Conservation (phyloP, 2,113 vertebrate genomes). For the Urocitellus parryii region DNA sequence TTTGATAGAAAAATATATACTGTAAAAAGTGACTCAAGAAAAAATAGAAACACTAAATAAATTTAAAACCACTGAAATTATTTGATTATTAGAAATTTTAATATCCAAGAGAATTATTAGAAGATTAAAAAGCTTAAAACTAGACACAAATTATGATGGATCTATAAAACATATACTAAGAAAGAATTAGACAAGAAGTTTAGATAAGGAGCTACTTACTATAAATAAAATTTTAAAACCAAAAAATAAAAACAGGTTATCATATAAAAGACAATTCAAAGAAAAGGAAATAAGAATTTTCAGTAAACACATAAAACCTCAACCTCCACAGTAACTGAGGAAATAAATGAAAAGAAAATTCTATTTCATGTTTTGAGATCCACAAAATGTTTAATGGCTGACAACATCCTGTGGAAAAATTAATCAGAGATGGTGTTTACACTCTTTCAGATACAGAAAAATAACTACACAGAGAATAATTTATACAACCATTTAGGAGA, state of each 20-base stretch:
- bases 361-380: neutral
- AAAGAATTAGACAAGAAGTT: neutral
- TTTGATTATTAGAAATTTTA: neutral
- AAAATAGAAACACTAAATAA: neutral
- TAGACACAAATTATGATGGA: neutral
- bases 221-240: neutral
- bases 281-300: neutral
- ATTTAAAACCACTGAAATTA: neutral
- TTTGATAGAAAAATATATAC: neutral
- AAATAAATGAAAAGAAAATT: neutral
- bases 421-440: neutral
- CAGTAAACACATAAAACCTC: neutral
- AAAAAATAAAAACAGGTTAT: neutral
- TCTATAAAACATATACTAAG: neutral
- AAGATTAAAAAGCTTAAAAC: neutral
- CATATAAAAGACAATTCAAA: neutral
- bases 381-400: neutral
- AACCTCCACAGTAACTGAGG: neutral
- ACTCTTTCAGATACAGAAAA: neutral
- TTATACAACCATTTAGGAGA: neutral
- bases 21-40: neutral
- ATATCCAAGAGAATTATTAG: neutral
- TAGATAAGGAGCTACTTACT: neutral
- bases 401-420: neutral
- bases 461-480: neutral